These are phyloP conservation scores for Lagopus muta DNA, from an alignment of 2,113 vertebrate genomes.

Conservation along the genomic window DNA sequence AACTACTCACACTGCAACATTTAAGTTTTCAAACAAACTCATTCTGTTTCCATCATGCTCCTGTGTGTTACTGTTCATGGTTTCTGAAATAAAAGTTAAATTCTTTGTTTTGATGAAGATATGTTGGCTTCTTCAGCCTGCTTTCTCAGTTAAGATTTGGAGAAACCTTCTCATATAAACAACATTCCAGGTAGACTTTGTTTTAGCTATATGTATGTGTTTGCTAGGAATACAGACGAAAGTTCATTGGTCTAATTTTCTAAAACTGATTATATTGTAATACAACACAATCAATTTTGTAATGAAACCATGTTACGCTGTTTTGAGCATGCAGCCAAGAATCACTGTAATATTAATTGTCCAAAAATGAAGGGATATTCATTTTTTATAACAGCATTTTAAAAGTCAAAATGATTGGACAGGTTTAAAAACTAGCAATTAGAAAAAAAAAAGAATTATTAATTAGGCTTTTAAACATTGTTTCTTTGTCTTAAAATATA, in stretches of 20 bases:
- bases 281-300: constrained; percentile 29
- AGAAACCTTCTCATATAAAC: not conserved
- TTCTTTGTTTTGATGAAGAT: not conserved
- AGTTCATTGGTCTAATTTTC: constrained; percentile 23
- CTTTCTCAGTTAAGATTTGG: not conserved
- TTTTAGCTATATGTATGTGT: constrained; percentile 19
- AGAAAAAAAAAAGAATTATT: not conserved
- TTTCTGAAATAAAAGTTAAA: constrained; percentile 10
- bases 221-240: constrained; percentile 31
- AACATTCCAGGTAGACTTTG: constrained; percentile 31
- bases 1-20: not conserved
- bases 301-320: not conserved
- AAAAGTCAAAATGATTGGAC: not conserved
- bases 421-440: not conserved
- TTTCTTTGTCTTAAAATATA: not conserved
- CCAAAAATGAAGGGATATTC: not conserved
- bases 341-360: not conserved
- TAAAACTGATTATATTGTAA: not conserved
- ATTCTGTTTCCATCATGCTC: not conserved
- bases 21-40: not conserved
- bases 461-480: not conserved
- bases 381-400: not conserved
- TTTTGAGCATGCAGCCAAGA: not conserved
- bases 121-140: not conserved
- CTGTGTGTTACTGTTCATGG: not conserved